Evolutionary conservation across 2,797 vertebrate species (phyloP), one percentile per base, ranked within the genome.

Genomic region (Luscinia luscinia): DNA sequence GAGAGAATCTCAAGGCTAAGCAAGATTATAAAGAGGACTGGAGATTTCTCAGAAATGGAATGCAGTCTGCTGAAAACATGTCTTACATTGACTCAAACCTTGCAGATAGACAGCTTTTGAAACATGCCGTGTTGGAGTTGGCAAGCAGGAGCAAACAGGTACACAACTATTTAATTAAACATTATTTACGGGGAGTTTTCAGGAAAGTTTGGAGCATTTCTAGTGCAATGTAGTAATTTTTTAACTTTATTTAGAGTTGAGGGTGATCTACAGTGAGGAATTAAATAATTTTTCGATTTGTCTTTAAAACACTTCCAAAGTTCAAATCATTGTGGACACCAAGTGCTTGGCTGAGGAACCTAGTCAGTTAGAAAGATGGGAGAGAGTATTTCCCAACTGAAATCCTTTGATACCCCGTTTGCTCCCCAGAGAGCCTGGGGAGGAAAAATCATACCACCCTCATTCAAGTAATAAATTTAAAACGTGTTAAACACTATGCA

Each of bases 61-160:
- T 54, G 52, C 62, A 48, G n/a, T 18, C 78, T 32, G 54, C 75
- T 58, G 64, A n/a, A 76, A 92, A 17, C 34, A 21, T 12, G 21
- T 49, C 64, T 43, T 22, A 19, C 0, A 0, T 10, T 87, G 75
- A 76, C 40, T 79, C 20, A 54, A 23, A 84, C 91, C 38, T 11
- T 51, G 18, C 55, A 84, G 38, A 27, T 12, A 51, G 73, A 55
- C 36, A 66, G 64, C 59, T 59, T 75, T 73, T 77, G 70, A 81
- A 55, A 51, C 0, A 0, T 79, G 58, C 74, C 4, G 0, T 46
- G 21, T 9, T 61, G 87, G 72, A 82, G 55, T 1, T 78, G 68
- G 12, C 40, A 27, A 81, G 17, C 58, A 75, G 91, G 64, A 96
- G 24, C 26, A 59, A 85, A 32, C 69, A 95, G 84, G 81, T 95